Conservation (phyloP, 2,113 vertebrate genomes). For the Indicator indicator region DNA sequence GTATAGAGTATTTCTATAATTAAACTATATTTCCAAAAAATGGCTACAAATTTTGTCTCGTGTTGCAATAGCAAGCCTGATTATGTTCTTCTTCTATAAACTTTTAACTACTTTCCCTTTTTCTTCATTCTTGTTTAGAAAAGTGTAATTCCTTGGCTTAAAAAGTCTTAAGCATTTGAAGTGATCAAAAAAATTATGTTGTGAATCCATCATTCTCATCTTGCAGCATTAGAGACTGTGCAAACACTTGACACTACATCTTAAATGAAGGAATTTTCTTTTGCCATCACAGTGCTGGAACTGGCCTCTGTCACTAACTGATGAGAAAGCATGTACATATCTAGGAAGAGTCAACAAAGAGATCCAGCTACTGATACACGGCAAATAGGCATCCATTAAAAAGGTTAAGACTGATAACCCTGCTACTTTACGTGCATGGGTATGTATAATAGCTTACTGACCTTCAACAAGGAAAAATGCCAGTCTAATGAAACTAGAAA, state of each 20-base stretch:
- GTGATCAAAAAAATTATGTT: background rate
- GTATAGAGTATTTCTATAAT: background rate
- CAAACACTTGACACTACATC: background rate
- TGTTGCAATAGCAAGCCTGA: background rate
- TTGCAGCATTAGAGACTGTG: background rate
- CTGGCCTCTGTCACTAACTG: background rate
- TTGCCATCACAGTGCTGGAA: background rate
- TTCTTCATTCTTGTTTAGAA: background rate
- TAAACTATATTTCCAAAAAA: background rate
- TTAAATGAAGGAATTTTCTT: background rate
- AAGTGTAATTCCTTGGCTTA: background rate
- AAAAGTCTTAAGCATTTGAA: background rate
- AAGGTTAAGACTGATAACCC: background rate
- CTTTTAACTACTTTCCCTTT: background rate
- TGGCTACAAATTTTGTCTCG: background rate
- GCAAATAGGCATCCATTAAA: background rate
- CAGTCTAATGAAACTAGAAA: constrained; percentile 9
- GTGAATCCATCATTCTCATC: background rate
- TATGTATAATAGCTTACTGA: constrained; percentile 25
- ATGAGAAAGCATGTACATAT: background rate
- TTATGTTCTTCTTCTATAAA: background rate
- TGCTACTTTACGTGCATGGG: background rate
- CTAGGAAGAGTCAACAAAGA: background rate
- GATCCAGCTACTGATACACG: background rate
- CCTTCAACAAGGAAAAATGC: constrained; percentile 14